Base-by-base conservation (phyloP, 2,888 invertebrate genomes). In the Eledona agricola region DNA sequence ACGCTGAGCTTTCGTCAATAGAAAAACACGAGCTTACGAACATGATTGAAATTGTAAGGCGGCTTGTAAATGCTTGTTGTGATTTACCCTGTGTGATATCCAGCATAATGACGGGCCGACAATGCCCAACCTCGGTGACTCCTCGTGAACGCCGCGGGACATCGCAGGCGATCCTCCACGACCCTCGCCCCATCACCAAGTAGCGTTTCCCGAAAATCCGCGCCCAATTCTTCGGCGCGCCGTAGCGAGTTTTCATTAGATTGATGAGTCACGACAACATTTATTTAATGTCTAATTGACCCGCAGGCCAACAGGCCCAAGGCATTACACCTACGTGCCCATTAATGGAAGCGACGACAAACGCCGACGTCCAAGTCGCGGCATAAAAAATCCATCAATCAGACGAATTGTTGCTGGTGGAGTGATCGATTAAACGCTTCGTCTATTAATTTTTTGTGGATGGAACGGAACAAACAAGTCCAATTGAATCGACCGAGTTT, bases 221-320 rank as follows among this genome's bases (percentile, higher is more conserved):
- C 4, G 9, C 26, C 4, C 19, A 19, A 5, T 19, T 19, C 5
- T 31, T 9, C 22, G 22, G 10, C 11, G 16, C 43, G 34, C 16
- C 35, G 19, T 22, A 52, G 46, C 25, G 29, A 38, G 19, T 17
- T 38, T 52, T 40, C 38, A 46, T 46, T 47, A 45, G 16, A 45
- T 51, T 51, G 43, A 47, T 53, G 53, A 53, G 40, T 53, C 54
- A 54, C 67, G 71, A 73, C 72, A 72, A 72, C 72, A 70, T 67
- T 71, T 65, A 69, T 70, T 69, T 71, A 70, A 66, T 66, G 62
- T 61, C 71, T 74, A 74, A 77, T 75, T 77, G 75, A 75, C 75
- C 76, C 73, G 75, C 72, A 76, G 75, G 75, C 72, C 75, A 76
- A 73, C 73, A 72, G 67, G 69, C 69, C 64, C 69, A 69, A 70